phyloP scores from a whole-genome alignment of 2,888 invertebrate genomes.

The Allacma fusca region DNA sequence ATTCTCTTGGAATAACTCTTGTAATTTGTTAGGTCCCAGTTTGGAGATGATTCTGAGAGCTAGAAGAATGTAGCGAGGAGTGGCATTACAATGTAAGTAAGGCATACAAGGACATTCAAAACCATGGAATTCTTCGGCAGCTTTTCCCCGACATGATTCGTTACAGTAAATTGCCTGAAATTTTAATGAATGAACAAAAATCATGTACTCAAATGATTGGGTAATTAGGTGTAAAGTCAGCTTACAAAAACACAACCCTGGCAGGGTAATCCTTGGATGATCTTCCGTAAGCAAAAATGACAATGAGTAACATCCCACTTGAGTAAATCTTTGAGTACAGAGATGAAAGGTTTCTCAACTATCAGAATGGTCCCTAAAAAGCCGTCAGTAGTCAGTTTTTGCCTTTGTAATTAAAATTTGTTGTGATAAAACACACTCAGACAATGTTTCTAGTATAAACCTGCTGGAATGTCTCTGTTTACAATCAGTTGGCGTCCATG shows the following conservation, averaged over 20 bases:
- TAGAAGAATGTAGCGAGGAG: conserved; percentile 56
- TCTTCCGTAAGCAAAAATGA: conserved; percentile 52
- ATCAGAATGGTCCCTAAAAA: conserved; percentile 51
- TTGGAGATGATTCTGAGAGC: conserved; percentile 54
- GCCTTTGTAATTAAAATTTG: no score
- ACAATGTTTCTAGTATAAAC: conserved; percentile 35
- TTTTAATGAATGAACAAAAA: neutral
- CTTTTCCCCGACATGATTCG: conserved; percentile 47
- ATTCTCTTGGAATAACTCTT: neutral
- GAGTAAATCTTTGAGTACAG: conserved; percentile 47
- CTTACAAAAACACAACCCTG: conserved; percentile 55
- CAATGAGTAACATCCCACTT: conserved; percentile 57
- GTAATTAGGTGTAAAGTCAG: neutral
- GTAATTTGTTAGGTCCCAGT: conserved; percentile 48
- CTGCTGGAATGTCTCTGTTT: conserved; percentile 57
- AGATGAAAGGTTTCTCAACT: conserved; percentile 56
- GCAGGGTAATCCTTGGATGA: conserved; percentile 52
- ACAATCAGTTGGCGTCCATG: conserved; percentile 54
- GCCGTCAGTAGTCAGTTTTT: no score
- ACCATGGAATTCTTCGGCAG: conserved; percentile 50
- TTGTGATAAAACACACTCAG: no score
- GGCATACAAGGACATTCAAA: conserved; percentile 55
- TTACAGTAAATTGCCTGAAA: conserved; percentile 55
- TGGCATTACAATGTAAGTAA: conserved; percentile 52
- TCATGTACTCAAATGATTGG: neutral